Evolutionary conservation across 1,140 invertebrate genomes (phyloP).

Genomic region (Cyclargus thomasi): DNA sequence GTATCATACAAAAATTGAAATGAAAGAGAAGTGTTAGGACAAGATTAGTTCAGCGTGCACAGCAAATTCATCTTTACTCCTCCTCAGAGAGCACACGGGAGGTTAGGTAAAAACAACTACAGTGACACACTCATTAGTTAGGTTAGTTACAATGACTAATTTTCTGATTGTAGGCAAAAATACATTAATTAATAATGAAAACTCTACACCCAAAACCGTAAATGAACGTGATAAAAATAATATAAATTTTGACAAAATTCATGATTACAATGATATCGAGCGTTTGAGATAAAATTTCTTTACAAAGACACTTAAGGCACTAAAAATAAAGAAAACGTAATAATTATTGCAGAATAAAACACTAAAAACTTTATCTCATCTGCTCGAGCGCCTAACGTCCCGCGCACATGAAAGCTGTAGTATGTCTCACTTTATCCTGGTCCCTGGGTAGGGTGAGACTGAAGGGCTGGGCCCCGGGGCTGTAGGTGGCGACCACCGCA

Average conservation of each 20-base stretch:
- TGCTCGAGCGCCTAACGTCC: constrained; percentile 46
- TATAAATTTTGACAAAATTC: background rate
- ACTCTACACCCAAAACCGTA: background rate
- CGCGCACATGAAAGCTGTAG: constrained; percentile 28
- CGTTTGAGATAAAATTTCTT: background rate
- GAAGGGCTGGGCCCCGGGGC: constrained; percentile 81
- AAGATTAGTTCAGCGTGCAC: constrained; percentile 8
- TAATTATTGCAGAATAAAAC: background rate
- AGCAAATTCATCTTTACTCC: constrained; percentile 51
- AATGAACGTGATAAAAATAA: background rate
- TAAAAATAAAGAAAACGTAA: too few relatives aligned
- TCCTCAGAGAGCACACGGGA: constrained; percentile 55
- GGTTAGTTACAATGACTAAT: constrained; percentile 45
- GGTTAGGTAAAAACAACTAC: constrained; percentile 41
- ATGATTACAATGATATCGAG: background rate
- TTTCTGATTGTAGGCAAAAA: background rate
- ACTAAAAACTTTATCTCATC: constrained; percentile 25
- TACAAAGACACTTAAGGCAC: too few relatives aligned
- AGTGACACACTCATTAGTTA: constrained; percentile 35
- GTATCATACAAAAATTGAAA: background rate
- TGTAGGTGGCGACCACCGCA: constrained; percentile 77
- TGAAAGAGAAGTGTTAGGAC: constrained; percentile 6
- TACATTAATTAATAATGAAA: background rate
- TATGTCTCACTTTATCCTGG: constrained; percentile 62
- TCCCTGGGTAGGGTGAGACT: constrained; percentile 83